phyloP scores from a whole-genome alignment of 2,113 vertebrate genomes.

The Tragelaphus buxtoni region DNA sequence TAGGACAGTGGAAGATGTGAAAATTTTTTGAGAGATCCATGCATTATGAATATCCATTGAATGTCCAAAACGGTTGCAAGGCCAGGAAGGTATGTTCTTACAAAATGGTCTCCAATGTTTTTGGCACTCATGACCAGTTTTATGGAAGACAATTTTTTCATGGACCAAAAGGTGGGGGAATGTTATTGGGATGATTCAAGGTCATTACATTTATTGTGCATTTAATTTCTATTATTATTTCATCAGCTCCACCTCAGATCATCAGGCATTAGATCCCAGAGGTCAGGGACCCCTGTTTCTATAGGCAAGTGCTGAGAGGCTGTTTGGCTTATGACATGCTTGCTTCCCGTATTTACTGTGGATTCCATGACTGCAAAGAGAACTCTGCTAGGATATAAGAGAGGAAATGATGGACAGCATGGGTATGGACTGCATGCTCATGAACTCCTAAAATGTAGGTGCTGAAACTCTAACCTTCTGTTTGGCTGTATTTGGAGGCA shows the following conservation, averaged over 20 bases:
- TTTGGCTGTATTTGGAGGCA: neutral
- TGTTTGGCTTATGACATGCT: accelerated
- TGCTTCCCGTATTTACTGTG: neutral
- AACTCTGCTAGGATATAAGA: neutral
- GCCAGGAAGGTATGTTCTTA: neutral
- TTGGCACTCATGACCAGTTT: neutral
- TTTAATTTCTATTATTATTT: neutral
- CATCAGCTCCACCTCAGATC: neutral
- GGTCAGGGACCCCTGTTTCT: neutral
- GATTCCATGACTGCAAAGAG: neutral
- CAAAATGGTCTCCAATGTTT: neutral
- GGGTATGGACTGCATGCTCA: neutral
- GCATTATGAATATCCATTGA: neutral
- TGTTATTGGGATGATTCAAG: neutral
- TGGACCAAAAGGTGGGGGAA: neutral
- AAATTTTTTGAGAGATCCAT: neutral
- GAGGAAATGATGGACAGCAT: neutral
- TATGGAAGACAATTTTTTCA: neutral
- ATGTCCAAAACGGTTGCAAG: neutral
- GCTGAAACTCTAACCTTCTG: neutral
- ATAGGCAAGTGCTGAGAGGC: neutral
- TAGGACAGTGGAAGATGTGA: neutral
- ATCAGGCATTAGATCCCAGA: neutral
- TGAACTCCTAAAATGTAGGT: neutral
- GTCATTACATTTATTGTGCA: neutral